A percentile compares a stretch with the other conserved stretches of the same genome.
Conservation (phyloP, 2,113 vertebrate genomes). For the Dasyurus viverrinus region DNA sequence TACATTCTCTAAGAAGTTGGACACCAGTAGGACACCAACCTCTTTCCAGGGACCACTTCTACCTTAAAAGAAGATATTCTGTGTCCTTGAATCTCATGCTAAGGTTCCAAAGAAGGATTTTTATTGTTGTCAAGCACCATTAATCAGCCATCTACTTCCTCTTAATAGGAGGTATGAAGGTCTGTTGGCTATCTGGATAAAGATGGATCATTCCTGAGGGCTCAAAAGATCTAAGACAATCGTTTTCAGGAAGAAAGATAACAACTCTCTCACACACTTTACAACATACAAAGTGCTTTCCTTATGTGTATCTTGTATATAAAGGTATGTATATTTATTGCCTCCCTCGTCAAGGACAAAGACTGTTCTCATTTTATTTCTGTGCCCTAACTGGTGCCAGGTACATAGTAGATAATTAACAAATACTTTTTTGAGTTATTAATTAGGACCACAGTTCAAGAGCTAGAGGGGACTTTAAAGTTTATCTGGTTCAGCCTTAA, state of each 20-base stretch:
- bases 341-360: neutral
- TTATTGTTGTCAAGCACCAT: neutral
- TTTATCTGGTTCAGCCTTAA: neutral
- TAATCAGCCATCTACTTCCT: neutral
- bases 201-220: neutral
- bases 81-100: neutral
- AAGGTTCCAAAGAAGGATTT: neutral
- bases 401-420: neutral
- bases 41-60: neutral
- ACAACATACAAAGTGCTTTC: neutral
- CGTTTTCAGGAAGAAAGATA: neutral
- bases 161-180: neutral
- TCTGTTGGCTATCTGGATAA: neutral
- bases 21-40: neutral
- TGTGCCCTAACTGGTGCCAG: neutral
- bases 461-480: neutral
- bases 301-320: neutral
- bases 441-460: neutral
- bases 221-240: neutral
- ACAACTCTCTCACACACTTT: neutral
- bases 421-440: neutral
- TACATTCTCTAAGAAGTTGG: neutral
- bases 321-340: neutral
- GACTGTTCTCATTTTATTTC: neutral
- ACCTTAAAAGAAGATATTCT: accelerated